Conservation (phyloP, 2,888 invertebrate species). For the Zhuqinia jingwanae region DNA sequence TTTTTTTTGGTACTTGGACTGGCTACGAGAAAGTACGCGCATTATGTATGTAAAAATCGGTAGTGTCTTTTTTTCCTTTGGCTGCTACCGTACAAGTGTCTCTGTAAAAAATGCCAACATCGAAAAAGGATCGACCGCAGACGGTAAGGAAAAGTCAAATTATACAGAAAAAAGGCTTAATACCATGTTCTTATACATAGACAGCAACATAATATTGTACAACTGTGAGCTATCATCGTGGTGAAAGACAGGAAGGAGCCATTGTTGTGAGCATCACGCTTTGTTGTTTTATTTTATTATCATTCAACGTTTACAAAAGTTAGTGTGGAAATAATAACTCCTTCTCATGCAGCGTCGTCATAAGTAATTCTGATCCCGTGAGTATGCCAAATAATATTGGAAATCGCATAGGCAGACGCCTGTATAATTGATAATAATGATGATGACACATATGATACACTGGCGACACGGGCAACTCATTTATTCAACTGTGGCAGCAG, state of each 20-base stretch:
- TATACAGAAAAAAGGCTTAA: background rate
- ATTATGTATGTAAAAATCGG: constrained; percentile 40
- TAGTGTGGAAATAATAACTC: background rate
- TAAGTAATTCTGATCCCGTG: too few relatives aligned
- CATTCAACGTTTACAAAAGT: background rate
- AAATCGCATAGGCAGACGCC: too few relatives aligned
- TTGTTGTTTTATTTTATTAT: background rate
- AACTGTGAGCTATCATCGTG: constrained; percentile 31
- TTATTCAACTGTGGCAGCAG: too few relatives aligned
- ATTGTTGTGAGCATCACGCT: constrained; percentile 42
- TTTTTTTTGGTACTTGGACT: constrained; percentile 57
- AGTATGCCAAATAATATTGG: too few relatives aligned
- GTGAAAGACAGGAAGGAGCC: constrained; percentile 70
- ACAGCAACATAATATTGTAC: background rate
- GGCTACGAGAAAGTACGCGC: background rate
- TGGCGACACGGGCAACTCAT: too few relatives aligned
- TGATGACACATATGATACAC: too few relatives aligned
- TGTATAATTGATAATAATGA: too few relatives aligned
- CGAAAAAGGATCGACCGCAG: background rate
- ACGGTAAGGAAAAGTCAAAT: background rate
- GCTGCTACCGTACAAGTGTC: background rate
- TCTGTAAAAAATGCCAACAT: background rate
- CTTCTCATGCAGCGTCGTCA: too few relatives aligned
- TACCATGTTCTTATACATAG: background rate
- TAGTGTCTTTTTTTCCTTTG: background rate